A percentile compares a stretch with the other conserved stretches of the same genome.
Conservation (phyloP, 1,140 invertebrate genomes). For the Drosophila elegans region DNA sequence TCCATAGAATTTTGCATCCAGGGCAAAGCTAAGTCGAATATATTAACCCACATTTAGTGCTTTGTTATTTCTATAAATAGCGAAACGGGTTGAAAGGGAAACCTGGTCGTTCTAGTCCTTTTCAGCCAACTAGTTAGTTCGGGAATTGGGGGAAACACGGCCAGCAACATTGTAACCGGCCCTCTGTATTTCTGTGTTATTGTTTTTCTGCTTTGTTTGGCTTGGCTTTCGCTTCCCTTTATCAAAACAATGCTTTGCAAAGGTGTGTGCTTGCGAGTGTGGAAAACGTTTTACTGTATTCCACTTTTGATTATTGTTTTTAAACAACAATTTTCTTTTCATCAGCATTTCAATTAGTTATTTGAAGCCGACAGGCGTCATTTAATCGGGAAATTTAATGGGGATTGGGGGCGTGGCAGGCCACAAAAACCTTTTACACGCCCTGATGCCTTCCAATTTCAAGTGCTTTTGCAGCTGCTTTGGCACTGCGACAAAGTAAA, state of each 20-base stretch:
- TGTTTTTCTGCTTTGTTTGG: conserved; percentile 60
- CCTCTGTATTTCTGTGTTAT: conserved; percentile 46
- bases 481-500: conserved; percentile 78
- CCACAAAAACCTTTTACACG: conserved; percentile 77
- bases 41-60: not conserved
- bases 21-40: conserved; percentile 1
- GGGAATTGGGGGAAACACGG: conserved; percentile 33
- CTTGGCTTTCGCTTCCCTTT: conserved; percentile 38
- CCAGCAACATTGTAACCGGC: conserved; percentile 66
- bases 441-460: conserved; percentile 61
- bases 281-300: conserved; percentile 72
- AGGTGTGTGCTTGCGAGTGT: conserved; percentile 24
- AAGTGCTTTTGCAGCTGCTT: conserved; percentile 63
- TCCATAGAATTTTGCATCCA: not conserved
- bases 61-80: conserved; percentile 27
- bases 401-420: conserved; percentile 22
- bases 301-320: conserved; percentile 81
- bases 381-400: conserved; percentile 39
- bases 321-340: conserved; percentile 75
- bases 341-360: conserved; percentile 81
- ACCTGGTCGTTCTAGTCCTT: conserved; percentile 8
- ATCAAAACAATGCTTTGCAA: conserved; percentile 35
- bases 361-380: conserved; percentile 51
- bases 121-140: conserved; percentile 28
- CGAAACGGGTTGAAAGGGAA: conserved; percentile 22